Evolutionary conservation across 2,797 vertebrate species (phyloP).

Genomic region (Gymnopithys bicolor): DNA sequence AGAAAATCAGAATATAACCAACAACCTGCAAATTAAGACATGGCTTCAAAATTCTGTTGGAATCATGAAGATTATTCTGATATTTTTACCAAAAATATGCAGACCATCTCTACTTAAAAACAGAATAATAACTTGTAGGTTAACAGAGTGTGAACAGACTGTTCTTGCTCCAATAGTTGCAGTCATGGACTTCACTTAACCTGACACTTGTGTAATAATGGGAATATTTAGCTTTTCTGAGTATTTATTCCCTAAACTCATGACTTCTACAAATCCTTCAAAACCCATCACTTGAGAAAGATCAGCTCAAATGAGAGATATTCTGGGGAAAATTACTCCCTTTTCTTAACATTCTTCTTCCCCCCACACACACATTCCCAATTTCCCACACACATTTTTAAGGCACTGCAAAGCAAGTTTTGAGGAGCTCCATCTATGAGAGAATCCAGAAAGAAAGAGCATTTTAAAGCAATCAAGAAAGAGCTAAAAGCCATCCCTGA

Average conservation of each 20-base stretch:
- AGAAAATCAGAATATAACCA: neutral
- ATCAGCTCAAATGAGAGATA: conserved; percentile 41
- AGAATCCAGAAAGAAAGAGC: neutral
- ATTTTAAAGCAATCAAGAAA: conserved; percentile 19
- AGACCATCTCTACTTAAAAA: neutral
- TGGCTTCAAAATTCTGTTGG: neutral
- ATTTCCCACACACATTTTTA: conserved; percentile 34
- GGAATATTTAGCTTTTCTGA: conserved; percentile 45
- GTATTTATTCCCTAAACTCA: conserved; percentile 29
- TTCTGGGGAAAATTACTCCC: conserved; percentile 55
- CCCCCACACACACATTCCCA: conserved; percentile 44
- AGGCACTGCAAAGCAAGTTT: conserved; percentile 4
- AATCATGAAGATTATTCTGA: neutral
- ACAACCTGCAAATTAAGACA: neutral
- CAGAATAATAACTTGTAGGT: neutral
- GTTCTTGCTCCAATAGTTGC: neutral
- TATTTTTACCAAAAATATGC: neutral
- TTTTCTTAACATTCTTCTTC: conserved; percentile 58
- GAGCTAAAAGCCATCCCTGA: conserved; percentile 26
- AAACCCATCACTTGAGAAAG: neutral
- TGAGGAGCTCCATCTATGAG: neutral
- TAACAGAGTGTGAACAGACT: neutral
- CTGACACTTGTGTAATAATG: conserved; percentile 29
- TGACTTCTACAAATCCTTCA: conserved; percentile 57
- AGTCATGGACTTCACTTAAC: conserved; percentile 4